phyloP scores from a whole-genome alignment of 2,113 vertebrate species.

The Pygoscelis antarcticus region DNA sequence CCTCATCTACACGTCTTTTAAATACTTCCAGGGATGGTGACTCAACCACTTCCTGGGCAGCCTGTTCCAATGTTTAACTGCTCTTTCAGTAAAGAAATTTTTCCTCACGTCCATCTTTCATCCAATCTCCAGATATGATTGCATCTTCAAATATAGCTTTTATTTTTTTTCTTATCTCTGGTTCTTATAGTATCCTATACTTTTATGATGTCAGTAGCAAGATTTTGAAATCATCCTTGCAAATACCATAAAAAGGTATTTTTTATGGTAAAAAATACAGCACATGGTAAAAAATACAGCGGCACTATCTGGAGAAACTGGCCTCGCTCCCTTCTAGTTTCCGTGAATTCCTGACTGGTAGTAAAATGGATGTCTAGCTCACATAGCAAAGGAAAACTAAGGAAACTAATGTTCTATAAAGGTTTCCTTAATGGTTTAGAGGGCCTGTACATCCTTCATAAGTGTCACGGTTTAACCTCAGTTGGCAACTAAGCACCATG shows the following conservation, averaged over 20 bases:
- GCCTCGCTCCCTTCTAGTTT: neutral
- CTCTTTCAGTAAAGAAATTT: no score
- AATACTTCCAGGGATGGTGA: no score
- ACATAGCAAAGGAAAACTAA: neutral
- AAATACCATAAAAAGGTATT: neutral
- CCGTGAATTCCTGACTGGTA: neutral
- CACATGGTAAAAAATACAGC: neutral
- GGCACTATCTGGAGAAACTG: neutral
- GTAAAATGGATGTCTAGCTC: neutral
- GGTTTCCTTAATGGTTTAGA: neutral
- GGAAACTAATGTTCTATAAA: neutral
- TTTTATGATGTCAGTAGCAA: neutral
- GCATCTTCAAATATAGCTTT: neutral
- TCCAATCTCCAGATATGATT: neutral
- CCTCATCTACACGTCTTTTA: no score
- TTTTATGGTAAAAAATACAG: neutral
- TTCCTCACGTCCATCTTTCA: neutral
- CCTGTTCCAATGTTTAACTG: no score
- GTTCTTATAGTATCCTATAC: neutral
- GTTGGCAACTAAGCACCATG: no score
- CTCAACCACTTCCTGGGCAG: no score
- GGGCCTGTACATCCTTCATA: neutral
- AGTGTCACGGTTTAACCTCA: neutral
- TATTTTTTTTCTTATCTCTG: neutral
- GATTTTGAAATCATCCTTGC: neutral